Evolutionary conservation across 2,113 vertebrate species (phyloP), one percentile per base, ranked within the genome.

Genomic region (Caretta caretta): DNA sequence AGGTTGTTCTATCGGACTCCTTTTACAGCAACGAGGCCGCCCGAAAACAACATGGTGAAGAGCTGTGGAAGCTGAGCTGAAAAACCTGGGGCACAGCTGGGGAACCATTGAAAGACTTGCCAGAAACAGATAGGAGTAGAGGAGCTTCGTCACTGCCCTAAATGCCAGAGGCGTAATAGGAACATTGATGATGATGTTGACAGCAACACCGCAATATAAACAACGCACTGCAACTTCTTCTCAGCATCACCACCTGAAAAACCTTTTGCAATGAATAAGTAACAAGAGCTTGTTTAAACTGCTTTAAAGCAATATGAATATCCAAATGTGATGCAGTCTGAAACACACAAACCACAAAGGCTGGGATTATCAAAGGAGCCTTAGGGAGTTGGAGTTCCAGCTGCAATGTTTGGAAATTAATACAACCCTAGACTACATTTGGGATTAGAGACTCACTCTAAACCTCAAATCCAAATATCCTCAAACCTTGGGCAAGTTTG

Each of bases 221-320:
- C 31, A 56, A 59, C 25, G 42, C 62, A 78, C 27, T 48, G 6
- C 10, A 48, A 53, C 54, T 86, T 65, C 80, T 57, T 31, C 20
- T 31, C 35, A 91, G 81, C 50, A 84, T 56, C 42, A 82, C 27
- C 20, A 69, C 35, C 46, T 0, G 0, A 51, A 85, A 91, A 69
- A 93, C 48, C 50, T 92, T 93, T 83, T 57, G 35, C n/a, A 76
- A 10, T 76, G 48, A 89, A 93, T 90, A 80, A 62, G 62, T 90
- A 87, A 90, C 82, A 96, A 92, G 49, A 35, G 3, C 83, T 86
- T 48, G 46, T 57, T 42, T 49, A 90, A 76, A 83, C 9, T n/a
- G 31, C 48, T 84, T 94, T 90, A 90, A 84, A 93, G 48, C 8
- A 9, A 20, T 1, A 88, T 2, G 2, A 80, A 69, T 14, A 78